Conservation (phyloP, 1,140 invertebrate genomes). For the Drosophila bipectinata region DNA sequence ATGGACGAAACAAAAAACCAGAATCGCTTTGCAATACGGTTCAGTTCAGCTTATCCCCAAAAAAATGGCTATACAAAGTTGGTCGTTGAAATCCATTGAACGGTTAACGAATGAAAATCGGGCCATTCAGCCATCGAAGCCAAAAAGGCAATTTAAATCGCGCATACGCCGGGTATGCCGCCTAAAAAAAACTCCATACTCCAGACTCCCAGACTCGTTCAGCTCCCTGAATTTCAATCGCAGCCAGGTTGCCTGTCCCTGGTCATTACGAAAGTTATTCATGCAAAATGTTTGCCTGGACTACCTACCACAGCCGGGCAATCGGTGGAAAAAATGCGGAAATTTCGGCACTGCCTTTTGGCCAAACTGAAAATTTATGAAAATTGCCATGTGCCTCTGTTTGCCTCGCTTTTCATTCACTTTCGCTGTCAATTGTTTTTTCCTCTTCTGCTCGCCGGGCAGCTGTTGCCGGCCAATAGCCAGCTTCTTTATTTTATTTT, state of each 20-base stretch:
- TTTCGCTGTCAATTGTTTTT: conserved; percentile 55
- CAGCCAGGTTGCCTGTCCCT: conserved; percentile 35
- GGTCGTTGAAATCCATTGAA: conserved; percentile 64
- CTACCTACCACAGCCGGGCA: conserved; percentile 26
- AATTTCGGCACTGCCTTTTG: conserved; percentile 51
- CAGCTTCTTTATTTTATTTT: conserved; percentile 7
- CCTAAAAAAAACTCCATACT: conserved; percentile 5
- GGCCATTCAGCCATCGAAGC: conserved; percentile 48
- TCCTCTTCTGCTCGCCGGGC: background rate
- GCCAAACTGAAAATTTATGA: conserved; percentile 71
- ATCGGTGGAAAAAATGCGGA: conserved; percentile 59
- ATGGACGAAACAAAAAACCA: conserved; percentile 27
- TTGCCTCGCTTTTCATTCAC: conserved; percentile 35
- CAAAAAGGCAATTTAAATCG: conserved; percentile 74
- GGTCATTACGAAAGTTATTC: conserved; percentile 77
- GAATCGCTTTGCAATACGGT: conserved; percentile 18
- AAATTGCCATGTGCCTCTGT: conserved; percentile 61
- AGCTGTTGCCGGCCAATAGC: conserved; percentile 41
- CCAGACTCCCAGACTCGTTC: conserved; percentile 1
- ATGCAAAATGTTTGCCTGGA: conserved; percentile 70
- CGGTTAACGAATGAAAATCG: conserved; percentile 69
- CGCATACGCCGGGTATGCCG: conserved; percentile 59
- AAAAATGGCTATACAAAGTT: conserved; percentile 51
- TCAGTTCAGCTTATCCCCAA: conserved; percentile 7
- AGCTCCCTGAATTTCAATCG: background rate